A percentile compares a stretch with the other conserved stretches of the same genome.
These are phyloP conservation scores for Petrocephalus sullivani DNA, from an alignment of 2,797 vertebrate genomes.

Conservation along the genomic window DNA sequence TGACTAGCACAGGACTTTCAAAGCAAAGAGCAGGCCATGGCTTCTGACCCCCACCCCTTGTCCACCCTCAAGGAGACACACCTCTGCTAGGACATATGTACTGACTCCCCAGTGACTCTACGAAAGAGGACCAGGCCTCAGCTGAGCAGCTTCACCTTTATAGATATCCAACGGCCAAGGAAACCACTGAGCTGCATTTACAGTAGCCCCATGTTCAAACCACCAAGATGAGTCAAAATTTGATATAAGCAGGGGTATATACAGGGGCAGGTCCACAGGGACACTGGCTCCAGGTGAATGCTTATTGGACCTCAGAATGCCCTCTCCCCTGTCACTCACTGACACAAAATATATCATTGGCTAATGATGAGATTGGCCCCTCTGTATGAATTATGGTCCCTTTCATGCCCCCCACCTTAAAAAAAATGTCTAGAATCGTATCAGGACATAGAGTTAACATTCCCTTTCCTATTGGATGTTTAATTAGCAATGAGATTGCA, in stretches of 20 bases:
- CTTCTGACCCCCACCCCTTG: conserved; percentile 47
- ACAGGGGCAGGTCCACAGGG: not conserved
- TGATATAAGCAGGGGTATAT: not conserved
- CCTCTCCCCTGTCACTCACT: not conserved
- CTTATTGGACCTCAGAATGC: not conserved
- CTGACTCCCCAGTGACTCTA: not conserved
- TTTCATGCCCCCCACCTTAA: not conserved
- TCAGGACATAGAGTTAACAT: too few relatives aligned
- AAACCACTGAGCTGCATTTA: not conserved
- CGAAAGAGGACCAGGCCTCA: not conserved
- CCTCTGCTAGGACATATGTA: conserved; percentile 51
- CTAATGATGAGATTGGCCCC: not conserved
- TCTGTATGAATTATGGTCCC: not conserved
- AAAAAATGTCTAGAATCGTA: not conserved
- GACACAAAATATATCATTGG: not conserved
- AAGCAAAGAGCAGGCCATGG: conserved; percentile 49
- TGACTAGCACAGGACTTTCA: conserved; percentile 71
- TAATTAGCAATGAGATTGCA: not conserved
- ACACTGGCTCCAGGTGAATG: not conserved
- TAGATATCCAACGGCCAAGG: not conserved
- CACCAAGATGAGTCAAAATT: not conserved
- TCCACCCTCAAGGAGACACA: conserved; percentile 72
- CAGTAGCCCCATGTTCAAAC: not conserved
- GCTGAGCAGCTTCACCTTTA: not conserved
- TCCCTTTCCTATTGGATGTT: not conserved